phyloP scores from a whole-genome alignment of 2,888 invertebrate genomes.

The Lymantria dispar region DNA sequence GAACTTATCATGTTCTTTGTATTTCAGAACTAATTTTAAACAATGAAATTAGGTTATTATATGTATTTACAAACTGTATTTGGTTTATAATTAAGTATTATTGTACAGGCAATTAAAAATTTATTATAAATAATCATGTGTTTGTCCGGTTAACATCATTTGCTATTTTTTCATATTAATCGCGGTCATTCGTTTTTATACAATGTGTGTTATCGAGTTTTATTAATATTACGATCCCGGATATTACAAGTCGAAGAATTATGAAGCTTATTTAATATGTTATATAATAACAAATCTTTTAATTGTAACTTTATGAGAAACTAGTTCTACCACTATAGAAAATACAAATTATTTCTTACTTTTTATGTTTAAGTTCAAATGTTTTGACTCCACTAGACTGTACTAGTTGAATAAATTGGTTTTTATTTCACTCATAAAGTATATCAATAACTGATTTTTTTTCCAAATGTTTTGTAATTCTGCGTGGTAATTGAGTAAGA shows the following conservation, averaged over 20 bases:
- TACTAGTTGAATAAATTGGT: too few relatives aligned
- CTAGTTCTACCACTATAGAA: too few relatives aligned
- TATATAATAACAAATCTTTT: conserved; percentile 2
- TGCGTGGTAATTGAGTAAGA: too few relatives aligned
- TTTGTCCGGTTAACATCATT: not conserved
- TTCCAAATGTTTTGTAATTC: too few relatives aligned
- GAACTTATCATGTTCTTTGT: not conserved
- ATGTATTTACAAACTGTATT: not conserved
- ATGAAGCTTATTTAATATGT: conserved; percentile 6
- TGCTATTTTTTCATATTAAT: not conserved
- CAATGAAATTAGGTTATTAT: not conserved
- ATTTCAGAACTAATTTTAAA: not conserved
- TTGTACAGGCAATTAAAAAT: not conserved
- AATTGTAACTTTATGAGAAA: not conserved
- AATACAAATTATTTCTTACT: too few relatives aligned
- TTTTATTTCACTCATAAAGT: too few relatives aligned
- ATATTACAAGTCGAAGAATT: conserved; percentile 17
- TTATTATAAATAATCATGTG: not conserved
- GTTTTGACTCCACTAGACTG: too few relatives aligned
- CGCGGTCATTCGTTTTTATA: conserved; percentile 10
- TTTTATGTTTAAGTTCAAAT: too few relatives aligned
- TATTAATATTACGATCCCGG: conserved; percentile 24
- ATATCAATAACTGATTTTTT: too few relatives aligned
- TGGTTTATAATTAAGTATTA: not conserved
- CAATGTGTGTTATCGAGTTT: conserved; percentile 20